Base-by-base conservation (phyloP, 2,113 vertebrate genomes). In the Ailurus styani region DNA sequence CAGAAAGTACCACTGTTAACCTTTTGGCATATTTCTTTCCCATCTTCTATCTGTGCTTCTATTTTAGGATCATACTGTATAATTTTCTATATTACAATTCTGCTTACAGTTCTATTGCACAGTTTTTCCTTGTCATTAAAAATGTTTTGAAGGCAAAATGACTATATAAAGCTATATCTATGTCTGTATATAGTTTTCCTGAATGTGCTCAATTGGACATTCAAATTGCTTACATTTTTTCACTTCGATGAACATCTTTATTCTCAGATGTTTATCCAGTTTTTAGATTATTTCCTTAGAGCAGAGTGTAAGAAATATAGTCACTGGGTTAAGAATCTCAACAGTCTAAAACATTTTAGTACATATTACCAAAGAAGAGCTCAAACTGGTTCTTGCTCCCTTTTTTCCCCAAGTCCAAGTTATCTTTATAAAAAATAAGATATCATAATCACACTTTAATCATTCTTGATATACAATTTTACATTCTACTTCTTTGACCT, bases 31-130 rank as follows among this genome's bases (percentile, higher is more conserved):
- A 82, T 70, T 90, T 89, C n/a, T 97, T 89, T 89, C 64, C 55
- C 13, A 29, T 82, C n/a, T 93, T 85, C 95, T 87, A 73, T 47
- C 40, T 55, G 2, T 85, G 40, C 8, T 96, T 96, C 37, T 95
- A 89, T 89, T 94, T 94, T 96, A 73, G 81, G 73, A 97, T 93
- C 85, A 96, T 95, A 95, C 64, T 91, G 72, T 95, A 93, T 64
- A 94, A 86, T 93, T 92, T 88, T 91, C 66, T 91, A 50, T 87
- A 55, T 12, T 84, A 23, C 18, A 94, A 45, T 93, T 88, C 62
- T 87, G 55, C 79, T 88, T 96, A 47, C 21, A 15, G 93, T 93
- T 83, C 62, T 64, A 64, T 81, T 91, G 34, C 34, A 27, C 90
- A 95, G 42, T 88, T 96, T 91, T 88, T 88, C 86, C 68, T 93